A percentile compares a stretch with the other conserved stretches of the same genome.
These are phyloP conservation scores for Chirona hameri DNA, from an alignment of 2,888 invertebrate species.

Conservation along the genomic window DNA sequence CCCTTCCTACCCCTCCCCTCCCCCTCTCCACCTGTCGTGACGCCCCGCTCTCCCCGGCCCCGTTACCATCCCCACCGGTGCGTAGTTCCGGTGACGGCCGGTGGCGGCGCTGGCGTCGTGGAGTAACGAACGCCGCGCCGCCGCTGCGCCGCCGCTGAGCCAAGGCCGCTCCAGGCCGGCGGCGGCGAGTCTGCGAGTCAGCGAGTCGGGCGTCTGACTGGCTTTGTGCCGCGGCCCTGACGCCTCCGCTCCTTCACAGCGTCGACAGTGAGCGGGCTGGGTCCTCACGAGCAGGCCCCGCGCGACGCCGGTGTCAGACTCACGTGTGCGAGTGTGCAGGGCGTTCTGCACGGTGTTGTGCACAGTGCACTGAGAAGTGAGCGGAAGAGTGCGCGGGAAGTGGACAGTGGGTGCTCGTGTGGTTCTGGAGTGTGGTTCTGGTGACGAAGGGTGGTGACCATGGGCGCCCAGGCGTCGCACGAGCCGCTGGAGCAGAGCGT, in stretches of 20 bases:
- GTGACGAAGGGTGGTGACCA: background rate
- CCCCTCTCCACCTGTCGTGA: background rate
- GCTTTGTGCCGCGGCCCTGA: background rate
- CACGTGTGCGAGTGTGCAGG: too few relatives aligned
- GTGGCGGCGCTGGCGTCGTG: background rate
- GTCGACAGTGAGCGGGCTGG: background rate
- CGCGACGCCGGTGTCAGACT: background rate
- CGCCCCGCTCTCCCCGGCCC: background rate
- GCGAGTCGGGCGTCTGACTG: too few relatives aligned
- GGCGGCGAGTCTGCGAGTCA: background rate
- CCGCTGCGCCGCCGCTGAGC: background rate
- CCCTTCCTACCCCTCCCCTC: background rate
- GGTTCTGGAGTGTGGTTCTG: background rate
- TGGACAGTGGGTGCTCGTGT: too few relatives aligned
- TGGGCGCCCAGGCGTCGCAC: conserved; percentile 4
- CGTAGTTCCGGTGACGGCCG: background rate
- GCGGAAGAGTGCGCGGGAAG: background rate
- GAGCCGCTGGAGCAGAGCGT: conserved; percentile 4
- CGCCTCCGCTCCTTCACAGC: background rate
- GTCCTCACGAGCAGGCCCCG: background rate
- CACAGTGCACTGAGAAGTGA: background rate
- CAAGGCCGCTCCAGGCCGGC: background rate
- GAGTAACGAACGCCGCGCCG: conserved; percentile 12
- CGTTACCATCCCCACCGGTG: background rate
- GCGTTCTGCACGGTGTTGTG: too few relatives aligned